Evolutionary conservation across 2,888 invertebrate species (phyloP).

Genomic region (Drosophila anomalata): DNA sequence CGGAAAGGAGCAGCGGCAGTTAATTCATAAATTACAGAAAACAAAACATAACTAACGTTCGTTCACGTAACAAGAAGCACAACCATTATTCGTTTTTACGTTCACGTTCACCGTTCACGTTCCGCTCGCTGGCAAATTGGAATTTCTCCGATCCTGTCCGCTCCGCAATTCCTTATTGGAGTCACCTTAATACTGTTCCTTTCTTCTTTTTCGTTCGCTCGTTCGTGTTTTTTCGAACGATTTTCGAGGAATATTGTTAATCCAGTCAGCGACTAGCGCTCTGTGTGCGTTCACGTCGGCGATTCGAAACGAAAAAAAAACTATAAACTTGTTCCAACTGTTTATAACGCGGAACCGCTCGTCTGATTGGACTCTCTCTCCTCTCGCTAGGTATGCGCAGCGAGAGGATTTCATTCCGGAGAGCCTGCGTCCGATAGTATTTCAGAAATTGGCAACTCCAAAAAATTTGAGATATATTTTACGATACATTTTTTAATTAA

Average conservation of each 20-base stretch:
- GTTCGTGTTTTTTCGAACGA: slow-evolving; percentile 1
- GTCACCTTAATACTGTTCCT: slow-evolving; percentile 2
- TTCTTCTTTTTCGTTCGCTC: slow-evolving; percentile 1
- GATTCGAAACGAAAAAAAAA: slow-evolving; percentile 2
- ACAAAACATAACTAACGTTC: slow-evolving; percentile 69
- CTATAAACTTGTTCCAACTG: not conserved
- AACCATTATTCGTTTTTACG: slow-evolving; percentile 77
- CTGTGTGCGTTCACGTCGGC: slow-evolving; percentile 2
- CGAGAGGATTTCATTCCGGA: not conserved
- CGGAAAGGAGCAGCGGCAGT: not conserved
- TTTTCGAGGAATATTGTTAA: slow-evolving; percentile 1
- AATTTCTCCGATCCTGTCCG: not conserved
- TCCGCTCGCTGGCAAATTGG: not conserved
- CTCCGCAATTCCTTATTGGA: not conserved
- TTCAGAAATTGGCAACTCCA: slow-evolving; percentile 1
- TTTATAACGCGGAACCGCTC: slow-evolving; percentile 1
- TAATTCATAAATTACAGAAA: slow-evolving; percentile 34
- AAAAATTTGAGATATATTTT: not conserved
- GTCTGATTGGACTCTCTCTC: not conserved
- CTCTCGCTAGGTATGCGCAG: not conserved
- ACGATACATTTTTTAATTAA: too few species aligned
- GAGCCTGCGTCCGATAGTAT: not conserved
- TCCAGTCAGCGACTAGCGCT: slow-evolving; percentile 1
- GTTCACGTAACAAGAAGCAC: slow-evolving; percentile 78
- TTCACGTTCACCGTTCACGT: slow-evolving; percentile 58